Conservation (phyloP, 35 echinoderm and acorn worm species). For the Apostichopus japonicus region DNA sequence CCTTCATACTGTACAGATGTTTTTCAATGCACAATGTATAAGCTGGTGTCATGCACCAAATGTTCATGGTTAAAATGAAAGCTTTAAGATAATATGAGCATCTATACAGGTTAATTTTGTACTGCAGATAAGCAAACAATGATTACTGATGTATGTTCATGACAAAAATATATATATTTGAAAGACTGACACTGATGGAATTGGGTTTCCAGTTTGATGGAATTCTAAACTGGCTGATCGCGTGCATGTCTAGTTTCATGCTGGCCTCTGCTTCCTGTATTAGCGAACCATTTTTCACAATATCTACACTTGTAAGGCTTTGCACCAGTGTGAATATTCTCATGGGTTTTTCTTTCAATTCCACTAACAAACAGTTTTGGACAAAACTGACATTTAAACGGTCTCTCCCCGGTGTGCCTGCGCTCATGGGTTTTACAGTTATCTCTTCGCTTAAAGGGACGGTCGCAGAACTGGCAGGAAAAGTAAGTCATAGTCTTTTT, state of each 20-base stretch:
- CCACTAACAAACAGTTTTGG: conserved; percentile 50
- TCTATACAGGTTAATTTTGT: too few species aligned
- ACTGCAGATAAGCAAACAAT: too few species aligned
- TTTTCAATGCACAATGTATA: too few species aligned
- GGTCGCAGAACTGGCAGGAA: conserved; percentile 13
- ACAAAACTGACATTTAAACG: conserved; percentile 62
- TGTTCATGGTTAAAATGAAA: too few species aligned
- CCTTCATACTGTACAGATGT: too few species aligned
- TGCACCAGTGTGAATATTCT: conserved; percentile 62
- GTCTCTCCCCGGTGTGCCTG: conserved; percentile 55
- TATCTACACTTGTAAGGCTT: conserved; percentile 64
- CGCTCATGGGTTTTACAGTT: conserved; percentile 27
- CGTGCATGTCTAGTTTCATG: conserved; percentile 10
- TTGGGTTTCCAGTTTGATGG: too few species aligned
- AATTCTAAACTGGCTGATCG: not conserved
- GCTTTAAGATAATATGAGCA: too few species aligned
- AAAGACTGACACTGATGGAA: too few species aligned
- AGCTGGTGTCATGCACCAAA: too few species aligned
- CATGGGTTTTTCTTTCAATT: conserved; percentile 44
- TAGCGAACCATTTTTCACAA: conserved; percentile 57
- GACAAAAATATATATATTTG: too few species aligned
- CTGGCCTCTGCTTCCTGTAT: not conserved
- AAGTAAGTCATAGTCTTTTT: not conserved
- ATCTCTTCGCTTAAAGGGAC: not conserved
- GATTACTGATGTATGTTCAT: too few species aligned